Evolutionary conservation across 30 jellyfish, hydroid and myxozoan species (phyloP).

Genomic region (Pseudorhiza aurosa): DNA sequence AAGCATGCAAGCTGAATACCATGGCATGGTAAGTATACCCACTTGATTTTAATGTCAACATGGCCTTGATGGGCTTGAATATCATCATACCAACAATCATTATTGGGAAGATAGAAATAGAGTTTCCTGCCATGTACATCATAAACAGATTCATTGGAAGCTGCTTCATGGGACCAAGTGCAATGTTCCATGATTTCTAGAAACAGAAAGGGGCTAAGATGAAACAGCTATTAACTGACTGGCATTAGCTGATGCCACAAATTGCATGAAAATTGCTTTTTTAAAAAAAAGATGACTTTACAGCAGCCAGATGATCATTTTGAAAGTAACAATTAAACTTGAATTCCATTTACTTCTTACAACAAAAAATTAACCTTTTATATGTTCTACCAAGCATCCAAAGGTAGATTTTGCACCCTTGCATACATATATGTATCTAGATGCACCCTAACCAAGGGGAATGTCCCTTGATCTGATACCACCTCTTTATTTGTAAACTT

Average conservation of each 20-base stretch:
- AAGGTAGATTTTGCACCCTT: too few relatives aligned
- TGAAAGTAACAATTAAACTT: not conserved
- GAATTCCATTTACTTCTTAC: too few relatives aligned
- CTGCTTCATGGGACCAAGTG: slow-evolving; percentile 91
- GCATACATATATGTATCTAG: too few relatives aligned
- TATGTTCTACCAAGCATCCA: too few relatives aligned
- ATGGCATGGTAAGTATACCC: not conserved
- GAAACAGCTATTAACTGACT: too few relatives aligned
- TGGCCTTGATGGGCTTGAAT: slow-evolving; percentile 85
- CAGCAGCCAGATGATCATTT: not conserved
- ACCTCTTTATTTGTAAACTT: too few relatives aligned
- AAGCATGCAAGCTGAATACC: not conserved
- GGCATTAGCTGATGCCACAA: too few relatives aligned
- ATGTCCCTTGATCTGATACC: too few relatives aligned
- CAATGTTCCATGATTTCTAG: slow-evolving; percentile 98
- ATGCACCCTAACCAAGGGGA: too few relatives aligned
- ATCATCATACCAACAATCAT: slow-evolving; percentile 98
- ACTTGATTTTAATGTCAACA: slow-evolving; percentile 79
- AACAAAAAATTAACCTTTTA: too few relatives aligned
- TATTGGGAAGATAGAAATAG: slow-evolving; percentile 93
- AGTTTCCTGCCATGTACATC: slow-evolving; percentile 97
- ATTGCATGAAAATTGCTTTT: too few relatives aligned
- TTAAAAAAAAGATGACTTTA: too few relatives aligned
- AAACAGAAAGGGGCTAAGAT: not conserved
- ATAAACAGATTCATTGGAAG: slow-evolving; percentile 96